A percentile compares a stretch with the other conserved stretches of the same genome.
These are phyloP conservation scores for Leptonema lineaticorne DNA, from an alignment of 1,140 invertebrate genomes.

Conservation along the genomic window DNA sequence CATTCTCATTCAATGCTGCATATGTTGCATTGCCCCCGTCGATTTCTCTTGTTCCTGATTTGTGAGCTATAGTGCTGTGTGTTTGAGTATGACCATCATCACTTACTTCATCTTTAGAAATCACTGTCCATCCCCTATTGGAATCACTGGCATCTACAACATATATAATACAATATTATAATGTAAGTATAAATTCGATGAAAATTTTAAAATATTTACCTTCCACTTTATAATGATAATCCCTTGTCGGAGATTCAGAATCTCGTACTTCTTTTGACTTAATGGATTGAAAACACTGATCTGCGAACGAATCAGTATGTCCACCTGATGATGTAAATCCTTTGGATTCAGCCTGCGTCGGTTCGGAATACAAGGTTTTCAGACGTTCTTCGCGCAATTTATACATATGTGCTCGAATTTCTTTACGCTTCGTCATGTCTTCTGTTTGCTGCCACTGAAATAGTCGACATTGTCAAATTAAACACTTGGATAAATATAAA, in stretches of 20 bases:
- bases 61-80: conserved; percentile 50
- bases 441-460: conserved; percentile 82
- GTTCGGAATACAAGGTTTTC: conserved; percentile 66
- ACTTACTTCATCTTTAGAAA: conserved; percentile 50
- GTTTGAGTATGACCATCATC: conserved; percentile 53
- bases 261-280: conserved; percentile 76
- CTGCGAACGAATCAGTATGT: conserved; percentile 67
- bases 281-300: conserved; percentile 72
- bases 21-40: conserved; percentile 62
- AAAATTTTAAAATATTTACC: too few species aligned
- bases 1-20: conserved; percentile 60
- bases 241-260: conserved; percentile 70
- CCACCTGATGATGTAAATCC: conserved; percentile 48
- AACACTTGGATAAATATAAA: too few species aligned
- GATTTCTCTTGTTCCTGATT: conserved; percentile 59
- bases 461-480: conserved; percentile 27
- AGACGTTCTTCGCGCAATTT: conserved; percentile 75
- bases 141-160: conserved; percentile 53
- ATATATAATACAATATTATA: background rate
- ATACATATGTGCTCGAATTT: conserved; percentile 81
- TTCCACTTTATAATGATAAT: conserved; percentile 55
- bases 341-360: conserved; percentile 44
- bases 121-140: conserved; percentile 54
- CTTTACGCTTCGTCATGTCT: conserved; percentile 80
- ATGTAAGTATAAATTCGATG: too few species aligned